Evolutionary conservation across 2,888 invertebrate genomes (phyloP).

Genomic region (Eumerus sabulonum): DNA sequence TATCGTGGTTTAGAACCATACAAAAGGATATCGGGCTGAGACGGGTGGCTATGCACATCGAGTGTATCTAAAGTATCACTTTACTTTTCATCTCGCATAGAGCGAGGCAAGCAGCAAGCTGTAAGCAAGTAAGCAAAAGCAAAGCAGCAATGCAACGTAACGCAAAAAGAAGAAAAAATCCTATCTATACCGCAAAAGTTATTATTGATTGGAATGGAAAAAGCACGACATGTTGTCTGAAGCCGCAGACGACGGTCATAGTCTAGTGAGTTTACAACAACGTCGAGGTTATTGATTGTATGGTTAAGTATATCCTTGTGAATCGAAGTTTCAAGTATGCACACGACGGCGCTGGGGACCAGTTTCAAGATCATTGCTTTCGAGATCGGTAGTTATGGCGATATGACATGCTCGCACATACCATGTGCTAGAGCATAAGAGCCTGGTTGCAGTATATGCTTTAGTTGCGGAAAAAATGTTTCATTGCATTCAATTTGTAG

Average conservation of each 20-base stretch:
- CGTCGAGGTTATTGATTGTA: conserved; percentile 48
- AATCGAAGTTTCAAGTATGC: conserved; percentile 47
- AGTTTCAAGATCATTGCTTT: conserved; percentile 61
- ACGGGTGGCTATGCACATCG: neutral
- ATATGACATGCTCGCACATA: too few relatives aligned
- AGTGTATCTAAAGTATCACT: conserved; percentile 63
- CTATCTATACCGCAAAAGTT: conserved; percentile 54
- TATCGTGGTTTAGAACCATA: conserved; percentile 30
- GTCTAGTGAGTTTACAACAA: conserved; percentile 62
- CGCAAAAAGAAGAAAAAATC: conserved; percentile 24
- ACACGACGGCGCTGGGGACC: neutral
- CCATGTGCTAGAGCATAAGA: too few relatives aligned
- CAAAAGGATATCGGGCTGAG: neutral
- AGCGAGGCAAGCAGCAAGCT: too few relatives aligned
- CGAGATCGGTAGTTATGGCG: conserved; percentile 21
- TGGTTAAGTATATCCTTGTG: conserved; percentile 21
- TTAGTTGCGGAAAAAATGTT: too few relatives aligned
- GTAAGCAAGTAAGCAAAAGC: too few relatives aligned
- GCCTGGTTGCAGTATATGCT: too few relatives aligned
- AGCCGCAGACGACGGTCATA: conserved; percentile 67
- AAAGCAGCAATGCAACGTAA: neutral
- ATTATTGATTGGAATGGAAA: conserved; percentile 53
- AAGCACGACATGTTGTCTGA: conserved; percentile 44
- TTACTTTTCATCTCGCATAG: conserved; percentile 58
- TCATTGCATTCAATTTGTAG: too few relatives aligned